Base-by-base conservation (phyloP, 2,797 vertebrate species). In the Xerus rutilus region DNA sequence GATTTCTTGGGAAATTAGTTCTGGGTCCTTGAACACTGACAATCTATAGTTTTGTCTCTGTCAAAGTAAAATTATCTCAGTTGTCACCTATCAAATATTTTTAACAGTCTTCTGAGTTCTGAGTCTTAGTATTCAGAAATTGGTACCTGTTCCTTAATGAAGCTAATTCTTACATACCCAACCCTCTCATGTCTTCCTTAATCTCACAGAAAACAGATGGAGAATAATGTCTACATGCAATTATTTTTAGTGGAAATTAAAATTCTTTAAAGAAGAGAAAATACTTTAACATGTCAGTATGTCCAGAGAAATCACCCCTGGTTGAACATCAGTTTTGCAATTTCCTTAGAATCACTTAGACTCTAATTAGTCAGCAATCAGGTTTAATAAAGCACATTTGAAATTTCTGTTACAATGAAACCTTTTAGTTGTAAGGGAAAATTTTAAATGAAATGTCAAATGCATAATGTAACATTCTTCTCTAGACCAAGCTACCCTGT, bases 401-500 rank as follows among this genome's bases (percentile, higher is more conserved):
- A 97, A 98, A 94, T 82, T 73, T 97, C 92, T 95, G 95, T 93
- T 97, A 92, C 94, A 95, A 97, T 96, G 95, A 98, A 98, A 97
- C 88, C 96, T 98, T 98, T 97, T 92, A 97, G 97, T 98, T 90
- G 57, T 94, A 91, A 94, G 86, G 94, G 97, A 96, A 88, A 95
- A 78, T 86, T 84, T 93, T 96, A 95, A 92, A 10, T 92, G 97
- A 98, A 97, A 98, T 98, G 97, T 98, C 97, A 98, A 96, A 64
- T 97, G 96, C 94, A 95, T 97, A 98, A 97, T 94, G 94, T 89
- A 97, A 97, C 97, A 97, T 97, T 98, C 98, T 97, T 94, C 94
- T 94, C 43, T 96, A 95, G 97, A 97, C 95, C 69, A 54, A 79
- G 54, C 96, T 95, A 92, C 92, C 87, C 96, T 94, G 69, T 95